Evolutionary conservation across 92 coral and sea anemone species (phyloP).

Genomic region (Porites cylindrica): DNA sequence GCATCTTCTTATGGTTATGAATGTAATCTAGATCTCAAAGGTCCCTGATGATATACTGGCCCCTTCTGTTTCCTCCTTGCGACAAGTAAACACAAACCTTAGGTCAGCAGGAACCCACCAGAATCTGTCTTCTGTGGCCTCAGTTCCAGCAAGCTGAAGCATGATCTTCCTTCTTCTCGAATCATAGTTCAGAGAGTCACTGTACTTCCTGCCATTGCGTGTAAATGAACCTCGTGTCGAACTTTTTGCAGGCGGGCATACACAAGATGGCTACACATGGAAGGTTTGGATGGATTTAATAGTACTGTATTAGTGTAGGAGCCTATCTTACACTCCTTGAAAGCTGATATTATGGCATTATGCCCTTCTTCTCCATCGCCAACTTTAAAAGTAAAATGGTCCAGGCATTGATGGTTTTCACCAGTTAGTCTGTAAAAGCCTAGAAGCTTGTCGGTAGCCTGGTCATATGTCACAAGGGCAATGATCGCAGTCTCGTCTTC

Average conservation of each 20-base stretch:
- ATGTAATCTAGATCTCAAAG: constrained; percentile 51
- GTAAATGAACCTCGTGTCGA: constrained; percentile 37
- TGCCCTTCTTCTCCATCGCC: constrained; percentile 69
- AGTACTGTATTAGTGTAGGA: constrained; percentile 48
- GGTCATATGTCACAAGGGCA: constrained; percentile 36
- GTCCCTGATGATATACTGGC: constrained; percentile 34
- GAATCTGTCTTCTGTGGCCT: constrained; percentile 44
- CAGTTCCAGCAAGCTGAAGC: constrained; percentile 45
- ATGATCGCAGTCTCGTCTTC: neutral
- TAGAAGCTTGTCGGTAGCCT: constrained; percentile 45
- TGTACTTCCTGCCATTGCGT: constrained; percentile 67
- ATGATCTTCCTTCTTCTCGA: constrained; percentile 53
- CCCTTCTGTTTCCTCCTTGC: constrained; percentile 31
- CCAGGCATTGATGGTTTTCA: constrained; percentile 50
- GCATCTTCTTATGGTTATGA: constrained; percentile 63
- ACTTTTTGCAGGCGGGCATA: constrained; percentile 66
- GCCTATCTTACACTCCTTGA: constrained; percentile 40
- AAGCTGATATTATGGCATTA: constrained; percentile 41
- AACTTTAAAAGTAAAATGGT: constrained; percentile 46
- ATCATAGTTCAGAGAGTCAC: constrained; percentile 48
- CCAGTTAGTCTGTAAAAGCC: constrained; percentile 59
- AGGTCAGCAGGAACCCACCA: constrained; percentile 29
- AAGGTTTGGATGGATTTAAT: constrained; percentile 57
- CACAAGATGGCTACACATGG: constrained; percentile 51
- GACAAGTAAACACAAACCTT: constrained; percentile 46